phyloP scores from a whole-genome alignment of 2,113 vertebrate genomes.

The Laterallus jamaicensis region DNA sequence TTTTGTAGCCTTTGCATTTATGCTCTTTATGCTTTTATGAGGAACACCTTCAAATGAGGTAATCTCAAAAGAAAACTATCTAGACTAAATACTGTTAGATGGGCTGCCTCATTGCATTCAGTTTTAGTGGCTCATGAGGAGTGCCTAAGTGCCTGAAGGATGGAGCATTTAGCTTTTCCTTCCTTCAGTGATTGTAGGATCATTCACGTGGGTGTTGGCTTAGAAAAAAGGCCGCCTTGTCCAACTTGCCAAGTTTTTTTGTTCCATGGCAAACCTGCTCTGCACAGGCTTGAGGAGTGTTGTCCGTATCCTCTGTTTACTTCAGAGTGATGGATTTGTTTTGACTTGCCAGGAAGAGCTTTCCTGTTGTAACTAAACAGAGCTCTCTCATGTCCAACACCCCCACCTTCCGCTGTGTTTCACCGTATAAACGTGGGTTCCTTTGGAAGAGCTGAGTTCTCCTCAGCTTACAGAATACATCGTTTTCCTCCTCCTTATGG shows the following conservation, averaged over 20 bases:
- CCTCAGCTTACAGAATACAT: background rate
- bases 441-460: background rate
- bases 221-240: slow-evolving; percentile 2
- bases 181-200: background rate
- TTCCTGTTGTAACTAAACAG: background rate
- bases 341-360: background rate
- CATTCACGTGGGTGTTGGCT: background rate
- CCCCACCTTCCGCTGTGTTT: background rate
- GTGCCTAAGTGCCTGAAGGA: background rate
- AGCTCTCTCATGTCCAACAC: background rate
- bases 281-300: background rate
- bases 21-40: background rate
- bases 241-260: background rate
- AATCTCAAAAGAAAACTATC: background rate
- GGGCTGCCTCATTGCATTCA: background rate
- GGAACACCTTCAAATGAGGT: background rate
- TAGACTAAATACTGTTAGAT: background rate
- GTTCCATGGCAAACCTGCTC: background rate
- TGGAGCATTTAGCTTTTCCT: background rate
- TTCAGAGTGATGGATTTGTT: background rate
- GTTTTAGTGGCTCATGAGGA: background rate
- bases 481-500: background rate
- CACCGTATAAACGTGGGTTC: background rate
- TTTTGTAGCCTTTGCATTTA: background rate
- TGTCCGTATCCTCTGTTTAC: background rate